Evolutionary conservation across 1,140 invertebrate genomes (phyloP), one percentile per base, ranked within the genome.

Genomic region (Drosophila suzukii): DNA sequence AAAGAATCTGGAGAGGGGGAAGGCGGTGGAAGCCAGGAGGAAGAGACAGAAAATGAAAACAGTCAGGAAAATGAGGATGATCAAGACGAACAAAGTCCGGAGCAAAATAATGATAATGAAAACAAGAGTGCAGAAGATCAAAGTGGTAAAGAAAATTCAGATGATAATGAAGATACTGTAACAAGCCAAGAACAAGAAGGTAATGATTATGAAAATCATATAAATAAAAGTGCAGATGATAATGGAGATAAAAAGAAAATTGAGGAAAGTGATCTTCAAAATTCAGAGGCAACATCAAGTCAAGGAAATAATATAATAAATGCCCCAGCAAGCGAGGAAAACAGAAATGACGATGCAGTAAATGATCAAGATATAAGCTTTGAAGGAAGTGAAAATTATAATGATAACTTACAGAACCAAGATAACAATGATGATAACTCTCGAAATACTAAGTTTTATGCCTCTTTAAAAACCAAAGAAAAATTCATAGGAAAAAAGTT

Each of bases 1-100:
- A 47, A 75, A 36, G 54, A 30, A 0, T 51, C 72, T 1, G 36
- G 13, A 8, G 41, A 55, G 8, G 24, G 39, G 4, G 49, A 38
- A 15, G 55, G 39, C 0, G 57, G 6, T 11, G 56, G 15, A 2
- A 8, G 7, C 6, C 27, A 53, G 10, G 51, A 50, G 6, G 12
- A 32, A 7, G 51, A 56, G 0, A 43, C 49, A 0, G 17, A 17
- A 36, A 44, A 47, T 50, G 59, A 7, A 43, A 6, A 27, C 10
- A 44, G 41, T 11, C 57, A 59, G 32, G 57, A 49, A 30, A 20
- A 53, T 41, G 6, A 4, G 0, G n/a, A 17, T 17, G 46, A 39
- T 30, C 41, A 10, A 8, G 38, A 8, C 5, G 13, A 13, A 12
- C 13, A n/a, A 30, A 20, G 11, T 12, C 6, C 30, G 4, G 43